Evolutionary conservation across 2,113 vertebrate species (phyloP).

Genomic region (Aldabrachelys gigantea): DNA sequence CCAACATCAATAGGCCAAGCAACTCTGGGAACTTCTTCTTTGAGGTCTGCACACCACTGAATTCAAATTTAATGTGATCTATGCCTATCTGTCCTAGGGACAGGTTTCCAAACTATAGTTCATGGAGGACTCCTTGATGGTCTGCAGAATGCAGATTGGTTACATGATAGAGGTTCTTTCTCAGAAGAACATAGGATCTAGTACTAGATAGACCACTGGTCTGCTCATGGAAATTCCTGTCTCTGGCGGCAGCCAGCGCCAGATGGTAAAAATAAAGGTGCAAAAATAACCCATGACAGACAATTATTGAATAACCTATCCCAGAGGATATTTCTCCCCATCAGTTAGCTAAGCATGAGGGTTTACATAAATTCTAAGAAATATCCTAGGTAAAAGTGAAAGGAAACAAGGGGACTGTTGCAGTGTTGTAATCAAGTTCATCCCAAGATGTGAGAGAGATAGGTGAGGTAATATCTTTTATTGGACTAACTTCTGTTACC

Average conservation of each 20-base stretch:
- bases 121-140: not conserved
- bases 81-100: not conserved
- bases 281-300: not conserved
- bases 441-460: not conserved
- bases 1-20: not conserved
- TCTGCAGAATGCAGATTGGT: not conserved
- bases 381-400: not conserved
- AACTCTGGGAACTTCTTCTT: not conserved
- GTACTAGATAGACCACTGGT: not conserved
- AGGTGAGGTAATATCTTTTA: not conserved
- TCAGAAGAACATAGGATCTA: not conserved
- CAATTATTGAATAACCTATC: not conserved
- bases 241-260: not conserved
- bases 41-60: not conserved
- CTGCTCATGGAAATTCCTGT: not conserved
- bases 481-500: not conserved
- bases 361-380: not conserved
- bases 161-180: not conserved
- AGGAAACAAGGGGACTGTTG: too few species aligned
- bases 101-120: not conserved
- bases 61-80: not conserved
- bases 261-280: not conserved
- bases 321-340: not conserved
- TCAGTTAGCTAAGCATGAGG: not conserved
- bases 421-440: not conserved